These are phyloP conservation scores for Malacoraja senta DNA, from an alignment of 2,797 vertebrate genomes.

Conservation along the genomic window DNA sequence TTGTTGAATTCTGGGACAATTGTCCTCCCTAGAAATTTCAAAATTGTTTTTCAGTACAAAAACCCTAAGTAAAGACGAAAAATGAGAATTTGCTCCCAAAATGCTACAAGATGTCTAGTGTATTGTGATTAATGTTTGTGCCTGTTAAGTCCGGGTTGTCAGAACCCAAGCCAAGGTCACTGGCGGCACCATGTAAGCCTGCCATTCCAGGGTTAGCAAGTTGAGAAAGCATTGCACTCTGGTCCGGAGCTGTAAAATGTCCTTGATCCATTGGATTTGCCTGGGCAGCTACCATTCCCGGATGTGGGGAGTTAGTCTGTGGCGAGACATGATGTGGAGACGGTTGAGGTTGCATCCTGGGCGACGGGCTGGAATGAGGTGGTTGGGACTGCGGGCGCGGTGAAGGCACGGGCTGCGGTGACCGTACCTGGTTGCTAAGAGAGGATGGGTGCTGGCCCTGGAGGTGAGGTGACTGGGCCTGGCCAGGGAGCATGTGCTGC, in stretches of 20 bases:
- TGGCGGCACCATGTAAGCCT: slow-evolving; percentile 76
- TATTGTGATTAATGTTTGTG: slow-evolving; percentile 84
- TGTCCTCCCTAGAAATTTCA: slow-evolving; percentile 49
- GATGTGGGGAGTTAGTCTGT: slow-evolving; percentile 90
- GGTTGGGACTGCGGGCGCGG: slow-evolving; percentile 92
- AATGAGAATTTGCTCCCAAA: slow-evolving; percentile 46
- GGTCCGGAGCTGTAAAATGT: slow-evolving; percentile 82
- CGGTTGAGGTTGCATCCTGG: slow-evolving; percentile 89
- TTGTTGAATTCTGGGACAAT: slow-evolving; percentile 63
- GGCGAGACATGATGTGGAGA: slow-evolving; percentile 92
- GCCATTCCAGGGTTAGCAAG: slow-evolving; percentile 80
- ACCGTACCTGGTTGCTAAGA: slow-evolving; percentile 89
- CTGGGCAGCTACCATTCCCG: slow-evolving; percentile 76
- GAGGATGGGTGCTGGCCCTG: slow-evolving; percentile 80
- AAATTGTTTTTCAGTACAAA: slow-evolving; percentile 70
- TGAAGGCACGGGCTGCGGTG: slow-evolving; percentile 83
- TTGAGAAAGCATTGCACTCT: slow-evolving; percentile 88
- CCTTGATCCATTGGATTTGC: slow-evolving; percentile 86
- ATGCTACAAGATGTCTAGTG: slow-evolving; percentile 92
- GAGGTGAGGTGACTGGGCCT: slow-evolving; percentile 83
- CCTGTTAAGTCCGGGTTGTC: slow-evolving; percentile 80
- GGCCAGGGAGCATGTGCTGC: slow-evolving; percentile 66
- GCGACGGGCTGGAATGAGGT: slow-evolving; percentile 91
- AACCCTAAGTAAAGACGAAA: slow-evolving; percentile 48
- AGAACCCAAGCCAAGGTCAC: slow-evolving; percentile 77